A percentile compares a stretch with the other conserved stretches of the same genome.
Conservation (phyloP, 2,113 vertebrate genomes). For the Sialia sialis region DNA sequence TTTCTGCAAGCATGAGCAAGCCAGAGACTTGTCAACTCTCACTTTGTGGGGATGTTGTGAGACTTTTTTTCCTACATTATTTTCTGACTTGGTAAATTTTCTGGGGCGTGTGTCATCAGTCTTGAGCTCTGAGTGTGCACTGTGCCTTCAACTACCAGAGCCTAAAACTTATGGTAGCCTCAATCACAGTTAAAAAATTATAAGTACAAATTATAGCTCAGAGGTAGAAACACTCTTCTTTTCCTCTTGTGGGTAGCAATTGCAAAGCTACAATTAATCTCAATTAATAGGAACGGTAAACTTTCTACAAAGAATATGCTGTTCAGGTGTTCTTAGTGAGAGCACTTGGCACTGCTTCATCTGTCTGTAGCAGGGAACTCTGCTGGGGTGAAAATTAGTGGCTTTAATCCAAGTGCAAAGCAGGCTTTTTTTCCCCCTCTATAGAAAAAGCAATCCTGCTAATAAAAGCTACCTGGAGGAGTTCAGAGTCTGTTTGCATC, state of each 20-base stretch:
- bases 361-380: neutral
- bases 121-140: neutral
- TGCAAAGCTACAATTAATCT: slow-evolving; percentile 34
- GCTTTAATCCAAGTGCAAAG: neutral
- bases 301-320: neutral
- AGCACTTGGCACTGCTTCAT: neutral
- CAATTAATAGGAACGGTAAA: slow-evolving; percentile 29
- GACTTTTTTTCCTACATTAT: neutral
- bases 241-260: neutral
- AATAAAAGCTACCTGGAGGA: neutral
- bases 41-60: neutral
- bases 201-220: neutral
- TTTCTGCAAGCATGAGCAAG: neutral
- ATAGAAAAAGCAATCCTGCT: neutral
- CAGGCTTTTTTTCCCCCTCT: rapidly evolving
- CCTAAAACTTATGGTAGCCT: neutral
- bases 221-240: neutral
- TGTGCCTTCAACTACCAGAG: neutral
- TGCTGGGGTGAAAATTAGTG: slow-evolving; percentile 12
- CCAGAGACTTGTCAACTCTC: neutral
- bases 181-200: neutral
- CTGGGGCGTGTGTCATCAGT: rapidly evolving
- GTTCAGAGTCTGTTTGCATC: neutral
- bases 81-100: neutral
- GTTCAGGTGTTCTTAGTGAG: slow-evolving; percentile 16